Evolutionary conservation across 2,888 invertebrate genomes (phyloP), one percentile per base, ranked within the genome.

Genomic region (Plebejus argus): DNA sequence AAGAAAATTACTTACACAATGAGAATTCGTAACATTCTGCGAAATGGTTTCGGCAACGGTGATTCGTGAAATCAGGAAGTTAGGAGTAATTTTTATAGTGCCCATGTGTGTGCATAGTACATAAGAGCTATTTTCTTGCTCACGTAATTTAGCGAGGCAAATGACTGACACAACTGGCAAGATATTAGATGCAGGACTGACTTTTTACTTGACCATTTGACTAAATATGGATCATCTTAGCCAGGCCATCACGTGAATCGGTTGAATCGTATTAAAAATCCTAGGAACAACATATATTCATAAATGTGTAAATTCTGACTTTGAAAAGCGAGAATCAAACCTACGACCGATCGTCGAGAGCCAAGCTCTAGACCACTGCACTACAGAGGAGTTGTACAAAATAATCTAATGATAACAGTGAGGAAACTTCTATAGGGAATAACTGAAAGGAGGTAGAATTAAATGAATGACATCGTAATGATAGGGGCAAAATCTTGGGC

Each of bases 391-490:
- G 8, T 12, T 66, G 10, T 23, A 20, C 12, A 3, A 71, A 39
- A 39, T 39, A 39, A 71, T 39, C 71, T 71, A 39, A 71, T 71
- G 39, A 71, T 20, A 20, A 39, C 39, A 3, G 35, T 10, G 5
- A 39, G 71, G 71, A 1, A 18, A 66, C 35, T 71, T 71, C 71
- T 71, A 71, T 39, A n/a, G 20, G 20, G 71, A 39, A 71, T 71
- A 71, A 71, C 39, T 71, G 20, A 20, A 20, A 10, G 39, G 39
- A n/a, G 71, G 71, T 39, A 71, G 71, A 71, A 20, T 71, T 20
- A 23, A 71, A 71, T 71, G 71, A 71, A 71, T 39, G 71, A 39
- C 35, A 12, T 20, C n/a, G 71, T 71, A 71, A 71, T 71, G 39
- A 71, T 39, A 71, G 35, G 35, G 71, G 35, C 23, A 71, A 71